phyloP scores from a whole-genome alignment of 92 coral and sea anemone species.

The Zoanthus sociatus region DNA sequence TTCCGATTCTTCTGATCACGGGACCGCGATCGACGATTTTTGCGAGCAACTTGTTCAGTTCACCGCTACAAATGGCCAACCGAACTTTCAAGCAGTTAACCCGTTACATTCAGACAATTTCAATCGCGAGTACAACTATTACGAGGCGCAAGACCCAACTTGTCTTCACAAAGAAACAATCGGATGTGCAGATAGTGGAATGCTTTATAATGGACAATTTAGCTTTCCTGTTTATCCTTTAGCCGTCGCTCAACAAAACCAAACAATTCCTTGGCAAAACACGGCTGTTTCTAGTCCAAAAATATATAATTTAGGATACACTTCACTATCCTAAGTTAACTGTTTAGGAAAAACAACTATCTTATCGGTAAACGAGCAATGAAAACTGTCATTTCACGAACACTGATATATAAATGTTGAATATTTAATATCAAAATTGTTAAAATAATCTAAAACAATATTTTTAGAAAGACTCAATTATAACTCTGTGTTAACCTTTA shows the following conservation, averaged over 20 bases:
- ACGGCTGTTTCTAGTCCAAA: slow-evolving; percentile 22
- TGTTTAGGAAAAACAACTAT: neutral
- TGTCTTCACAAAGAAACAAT: neutral
- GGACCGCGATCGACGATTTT: slow-evolving; percentile 75
- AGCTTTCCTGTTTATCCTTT: slow-evolving; percentile 36
- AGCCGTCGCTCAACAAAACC: slow-evolving; percentile 37
- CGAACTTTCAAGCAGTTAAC: slow-evolving; percentile 12
- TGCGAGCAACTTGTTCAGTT: slow-evolving; percentile 77
- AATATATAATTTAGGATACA: slow-evolving; percentile 41
- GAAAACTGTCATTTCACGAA: slow-evolving; percentile 27
- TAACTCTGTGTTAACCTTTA: neutral
- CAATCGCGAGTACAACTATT: slow-evolving; percentile 6
- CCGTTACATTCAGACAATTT: slow-evolving; percentile 12
- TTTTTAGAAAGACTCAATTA: slow-evolving; percentile 7
- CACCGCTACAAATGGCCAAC: slow-evolving; percentile 45
- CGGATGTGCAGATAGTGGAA: slow-evolving; percentile 18
- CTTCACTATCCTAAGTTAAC: slow-evolving; percentile 27
- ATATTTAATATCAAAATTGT: slow-evolving; percentile 18
- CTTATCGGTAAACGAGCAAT: slow-evolving; percentile 1
- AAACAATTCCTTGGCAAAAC: slow-evolving; percentile 28
- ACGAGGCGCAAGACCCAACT: slow-evolving; percentile 9
- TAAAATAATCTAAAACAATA: slow-evolving; percentile 10
- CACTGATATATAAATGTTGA: slow-evolving; percentile 27
- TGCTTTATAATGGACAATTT: slow-evolving; percentile 41
- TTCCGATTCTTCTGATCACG: slow-evolving; percentile 81